Conservation (phyloP, 2,113 vertebrate species). For the Microcebus jonahi region DNA sequence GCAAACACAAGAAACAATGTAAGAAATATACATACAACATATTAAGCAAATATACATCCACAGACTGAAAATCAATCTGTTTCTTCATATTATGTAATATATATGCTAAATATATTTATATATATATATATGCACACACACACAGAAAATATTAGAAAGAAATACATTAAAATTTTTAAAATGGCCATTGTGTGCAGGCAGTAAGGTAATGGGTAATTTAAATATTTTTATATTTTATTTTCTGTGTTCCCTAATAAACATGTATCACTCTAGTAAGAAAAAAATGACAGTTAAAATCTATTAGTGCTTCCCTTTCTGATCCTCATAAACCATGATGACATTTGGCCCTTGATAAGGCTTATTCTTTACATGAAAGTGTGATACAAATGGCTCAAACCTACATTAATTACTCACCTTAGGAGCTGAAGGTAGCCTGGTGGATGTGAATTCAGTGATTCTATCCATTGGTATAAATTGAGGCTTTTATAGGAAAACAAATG, state of each 20-base stretch:
- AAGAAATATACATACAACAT: background rate
- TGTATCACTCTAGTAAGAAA: background rate
- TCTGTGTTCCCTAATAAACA: background rate
- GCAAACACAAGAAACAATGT: background rate
- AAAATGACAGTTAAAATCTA: background rate
- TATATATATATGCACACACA: background rate
- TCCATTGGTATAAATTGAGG: conserved; percentile 37
- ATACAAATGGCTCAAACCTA: background rate
- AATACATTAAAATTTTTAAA: conserved; percentile 15
- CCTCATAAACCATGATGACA: background rate
- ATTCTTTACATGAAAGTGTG: background rate
- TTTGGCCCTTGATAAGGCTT: background rate
- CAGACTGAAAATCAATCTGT: background rate
- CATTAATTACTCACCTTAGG: conserved; percentile 52
- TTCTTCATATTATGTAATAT: background rate
- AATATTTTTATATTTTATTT: conserved; percentile 53
- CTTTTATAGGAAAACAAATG: conserved; percentile 14
- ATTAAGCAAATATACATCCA: background rate
- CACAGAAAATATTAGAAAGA: background rate
- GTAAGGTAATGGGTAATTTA: background rate
- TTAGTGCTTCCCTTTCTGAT: background rate
- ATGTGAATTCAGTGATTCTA: background rate
- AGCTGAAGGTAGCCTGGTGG: background rate
- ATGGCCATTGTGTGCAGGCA: background rate
- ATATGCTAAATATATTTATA: background rate